Base-by-base conservation (phyloP, 2,113 vertebrate genomes). In the Todiramphus chloris region DNA sequence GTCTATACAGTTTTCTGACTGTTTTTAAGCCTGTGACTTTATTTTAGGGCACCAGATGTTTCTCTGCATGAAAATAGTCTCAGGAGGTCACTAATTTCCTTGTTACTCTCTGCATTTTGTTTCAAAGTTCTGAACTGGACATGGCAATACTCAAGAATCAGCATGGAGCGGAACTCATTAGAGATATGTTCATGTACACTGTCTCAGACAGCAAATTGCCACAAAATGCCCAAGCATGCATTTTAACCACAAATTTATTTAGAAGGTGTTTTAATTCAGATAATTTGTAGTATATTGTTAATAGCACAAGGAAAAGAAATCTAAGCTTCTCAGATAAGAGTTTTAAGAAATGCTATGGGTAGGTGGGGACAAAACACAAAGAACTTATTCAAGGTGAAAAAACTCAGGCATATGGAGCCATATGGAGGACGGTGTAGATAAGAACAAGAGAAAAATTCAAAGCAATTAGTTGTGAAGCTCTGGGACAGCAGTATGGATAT, bases 391-490 rank as follows among this genome's bases (percentile, higher is more conserved):
- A 92, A 91, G 89, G 76, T 93, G 86, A 92, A 87, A 95, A 93
- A 76, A 33, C 4, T 53, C 10, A 35, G 39, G 35, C 58, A 68
- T 87, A 80, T 53, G 77, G 85, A 93, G 64, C 43, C 80, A 89
- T 90, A 81, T 84, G 90, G 80, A 94, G 28, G 44, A 69, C 91
- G 53, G 80, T 58, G 80, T 92, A 89, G 58, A 92, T 79, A 90
- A 60, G 53, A 91, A 78, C 56, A 78, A 80, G 80, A 68, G 64
- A 86, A 89, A 92, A 95, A 93, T 62, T 93, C 76, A 82, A 81
- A 92, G 62, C 83, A 95, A 92, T 94, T 95, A 95, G 64, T 92
- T 92, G 73, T 60, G 69, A 77, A 86, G 80, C 73, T 95, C 44
- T 72, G 73, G 86, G 62, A 93, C 68, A 92, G 33, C 48, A 83